A percentile compares a stretch with the other conserved stretches of the same genome.
phyloP scores from a whole-genome alignment of 1,140 invertebrate species.

The Sesamia nonagrioides region DNA sequence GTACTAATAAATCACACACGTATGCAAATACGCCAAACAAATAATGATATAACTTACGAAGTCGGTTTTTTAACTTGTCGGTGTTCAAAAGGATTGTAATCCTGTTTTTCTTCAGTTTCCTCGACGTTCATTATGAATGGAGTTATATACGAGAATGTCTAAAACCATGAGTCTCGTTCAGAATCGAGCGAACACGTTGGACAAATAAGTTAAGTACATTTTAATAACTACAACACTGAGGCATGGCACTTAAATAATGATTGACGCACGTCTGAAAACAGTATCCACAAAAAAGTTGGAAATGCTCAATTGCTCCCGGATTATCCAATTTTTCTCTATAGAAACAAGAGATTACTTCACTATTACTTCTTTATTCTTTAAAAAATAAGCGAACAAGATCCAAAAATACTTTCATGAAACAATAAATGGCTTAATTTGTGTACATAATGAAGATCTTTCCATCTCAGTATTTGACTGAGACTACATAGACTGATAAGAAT shows the following conservation, averaged over 20 bases:
- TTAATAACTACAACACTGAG: constrained; percentile 5
- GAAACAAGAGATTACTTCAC: not conserved
- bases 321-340: not conserved
- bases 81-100: constrained; percentile 91
- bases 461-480: constrained; percentile 12
- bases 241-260: not conserved
- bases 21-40: not conserved
- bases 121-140: constrained; percentile 48
- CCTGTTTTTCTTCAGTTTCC: constrained; percentile 63
- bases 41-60: constrained; percentile 87
- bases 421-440: constrained; percentile 30
- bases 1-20: not conserved
- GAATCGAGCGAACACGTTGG: not conserved
- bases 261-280: not conserved
- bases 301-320: not conserved
- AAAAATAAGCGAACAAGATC: not conserved
- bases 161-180: not conserved
- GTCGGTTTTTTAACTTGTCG: constrained; percentile 90
- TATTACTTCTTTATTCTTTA: no score
- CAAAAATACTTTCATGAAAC: constrained; percentile 11
- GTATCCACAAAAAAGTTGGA: constrained; percentile 4
- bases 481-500: constrained; percentile 18
- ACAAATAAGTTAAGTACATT: constrained; percentile 12
- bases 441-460: not conserved
- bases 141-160: constrained; percentile 29